Evolutionary conservation across 64 coral and sea anemone genomes (phyloP).

Genomic region (Dendronephthya gigantea): DNA sequence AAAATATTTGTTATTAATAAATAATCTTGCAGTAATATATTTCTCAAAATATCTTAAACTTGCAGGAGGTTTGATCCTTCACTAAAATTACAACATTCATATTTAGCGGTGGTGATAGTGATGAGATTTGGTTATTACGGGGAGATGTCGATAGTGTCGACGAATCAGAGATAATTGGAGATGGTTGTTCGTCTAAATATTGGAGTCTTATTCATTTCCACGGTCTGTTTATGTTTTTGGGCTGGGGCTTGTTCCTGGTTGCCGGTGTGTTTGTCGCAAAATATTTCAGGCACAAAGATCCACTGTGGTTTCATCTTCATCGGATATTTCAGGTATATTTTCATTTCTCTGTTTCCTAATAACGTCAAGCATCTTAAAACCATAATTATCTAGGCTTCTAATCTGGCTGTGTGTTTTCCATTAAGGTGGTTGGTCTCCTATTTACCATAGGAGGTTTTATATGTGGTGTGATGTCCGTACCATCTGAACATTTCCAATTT

Average conservation of each 20-base stretch:
- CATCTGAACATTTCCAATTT: background rate
- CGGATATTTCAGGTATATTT: background rate
- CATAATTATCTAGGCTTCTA: background rate
- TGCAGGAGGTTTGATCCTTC: background rate
- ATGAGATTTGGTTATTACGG: background rate
- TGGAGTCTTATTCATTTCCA: conserved; percentile 21
- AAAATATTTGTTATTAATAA: background rate
- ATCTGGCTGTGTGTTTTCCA: background rate
- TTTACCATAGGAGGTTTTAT: background rate
- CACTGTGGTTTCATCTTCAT: conserved; percentile 11
- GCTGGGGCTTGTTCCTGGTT: background rate
- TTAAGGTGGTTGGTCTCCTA: background rate
- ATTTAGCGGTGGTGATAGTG: background rate
- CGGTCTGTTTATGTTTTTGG: conserved; percentile 12
- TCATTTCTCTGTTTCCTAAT: background rate
- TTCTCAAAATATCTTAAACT: background rate
- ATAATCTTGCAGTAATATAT: background rate
- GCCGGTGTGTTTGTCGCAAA: background rate
- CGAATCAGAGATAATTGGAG: background rate
- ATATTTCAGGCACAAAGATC: background rate
- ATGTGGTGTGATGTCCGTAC: conserved; percentile 2
- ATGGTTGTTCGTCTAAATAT: background rate
- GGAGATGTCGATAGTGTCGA: background rate
- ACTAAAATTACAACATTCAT: background rate
- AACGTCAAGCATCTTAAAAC: background rate